A percentile compares a stretch with the other conserved stretches of the same genome.
phyloP scores from a whole-genome alignment of 2,797 vertebrate genomes.

The Acanthurus leucopareius region DNA sequence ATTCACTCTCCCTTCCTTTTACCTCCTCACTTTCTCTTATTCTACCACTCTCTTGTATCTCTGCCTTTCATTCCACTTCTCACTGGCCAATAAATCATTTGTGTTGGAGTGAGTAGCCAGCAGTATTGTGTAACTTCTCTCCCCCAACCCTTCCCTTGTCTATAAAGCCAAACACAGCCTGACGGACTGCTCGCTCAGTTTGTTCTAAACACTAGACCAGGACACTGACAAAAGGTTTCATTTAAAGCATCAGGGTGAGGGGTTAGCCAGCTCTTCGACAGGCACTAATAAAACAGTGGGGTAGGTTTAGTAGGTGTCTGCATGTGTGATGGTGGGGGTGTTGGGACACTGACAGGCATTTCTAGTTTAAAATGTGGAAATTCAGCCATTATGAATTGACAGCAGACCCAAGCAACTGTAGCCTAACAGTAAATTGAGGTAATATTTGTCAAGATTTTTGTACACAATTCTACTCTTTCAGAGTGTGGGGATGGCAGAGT shows the following conservation, averaged over 20 bases:
- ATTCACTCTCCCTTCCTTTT: slow-evolving; percentile 65
- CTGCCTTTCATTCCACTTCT: slow-evolving; percentile 70
- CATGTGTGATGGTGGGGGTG: slow-evolving; percentile 20
- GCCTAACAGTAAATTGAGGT: not conserved
- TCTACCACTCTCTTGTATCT: slow-evolving; percentile 65
- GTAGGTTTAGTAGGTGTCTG: slow-evolving; percentile 52
- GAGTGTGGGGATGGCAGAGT: slow-evolving; percentile 3
- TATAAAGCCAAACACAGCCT: slow-evolving; percentile 74
- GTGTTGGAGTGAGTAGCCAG: slow-evolving; percentile 66
- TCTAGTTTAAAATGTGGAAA: slow-evolving; percentile 26
- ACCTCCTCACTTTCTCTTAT: slow-evolving; percentile 53
- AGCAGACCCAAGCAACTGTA: not conserved
- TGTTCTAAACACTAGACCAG: slow-evolving; percentile 72
- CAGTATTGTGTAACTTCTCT: slow-evolving; percentile 73
- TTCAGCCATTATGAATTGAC: slow-evolving; percentile 10
- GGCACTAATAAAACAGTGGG: slow-evolving; percentile 70
- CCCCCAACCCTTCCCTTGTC: slow-evolving; percentile 62
- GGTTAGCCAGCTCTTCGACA: slow-evolving; percentile 63
- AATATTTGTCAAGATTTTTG: not conserved
- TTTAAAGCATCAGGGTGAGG: slow-evolving; percentile 71
- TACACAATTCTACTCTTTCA: not conserved
- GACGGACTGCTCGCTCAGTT: slow-evolving; percentile 74
- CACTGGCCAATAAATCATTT: slow-evolving; percentile 79
- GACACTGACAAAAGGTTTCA: slow-evolving; percentile 76
- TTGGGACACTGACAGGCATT: slow-evolving; percentile 38